phyloP scores from a whole-genome alignment of 2,797 vertebrate genomes.

The Chelon labrosus region DNA sequence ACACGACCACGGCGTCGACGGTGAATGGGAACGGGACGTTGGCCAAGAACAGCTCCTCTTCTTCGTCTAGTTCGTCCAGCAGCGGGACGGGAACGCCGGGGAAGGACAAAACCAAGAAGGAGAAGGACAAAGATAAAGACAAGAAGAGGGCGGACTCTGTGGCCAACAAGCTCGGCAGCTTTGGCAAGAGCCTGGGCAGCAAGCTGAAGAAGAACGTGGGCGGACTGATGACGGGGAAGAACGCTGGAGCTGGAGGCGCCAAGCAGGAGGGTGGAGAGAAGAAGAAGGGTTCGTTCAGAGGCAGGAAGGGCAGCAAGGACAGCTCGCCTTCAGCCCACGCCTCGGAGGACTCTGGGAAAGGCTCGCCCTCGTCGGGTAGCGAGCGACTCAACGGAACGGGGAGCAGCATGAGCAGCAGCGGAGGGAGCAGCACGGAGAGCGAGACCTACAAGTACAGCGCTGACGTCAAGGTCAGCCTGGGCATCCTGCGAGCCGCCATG shows the following conservation, averaged over 20 bases:
- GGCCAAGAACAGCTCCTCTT: slow-evolving; percentile 80
- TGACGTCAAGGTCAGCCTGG: slow-evolving; percentile 93
- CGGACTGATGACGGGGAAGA: slow-evolving; percentile 93
- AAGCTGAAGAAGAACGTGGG: slow-evolving; percentile 97
- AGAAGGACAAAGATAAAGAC: slow-evolving; percentile 89
- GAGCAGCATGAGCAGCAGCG: slow-evolving; percentile 75
- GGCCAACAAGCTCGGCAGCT: slow-evolving; percentile 97
- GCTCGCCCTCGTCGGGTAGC: slow-evolving; percentile 64
- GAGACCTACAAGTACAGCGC: slow-evolving; percentile 90
- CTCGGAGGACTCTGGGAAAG: slow-evolving; percentile 86
- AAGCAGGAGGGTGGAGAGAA: slow-evolving; percentile 88
- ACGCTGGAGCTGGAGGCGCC: slow-evolving; percentile 48
- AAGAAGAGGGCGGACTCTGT: slow-evolving; percentile 95
- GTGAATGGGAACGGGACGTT: slow-evolving; percentile 63
- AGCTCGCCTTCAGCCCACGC: slow-evolving; percentile 81
- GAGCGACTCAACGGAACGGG: slow-evolving; percentile 78
- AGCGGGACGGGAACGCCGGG: slow-evolving; percentile 62
- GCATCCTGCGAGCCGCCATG: slow-evolving; percentile 92
- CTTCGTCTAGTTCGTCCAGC: slow-evolving; percentile 83
- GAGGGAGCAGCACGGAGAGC: slow-evolving; percentile 78
- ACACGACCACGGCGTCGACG: slow-evolving; percentile 62
- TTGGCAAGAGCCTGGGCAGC: slow-evolving; percentile 96
- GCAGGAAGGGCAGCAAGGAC: slow-evolving; percentile 91
- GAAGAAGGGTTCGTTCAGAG: slow-evolving; percentile 92
- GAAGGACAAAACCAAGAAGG: slow-evolving; percentile 83